Evolutionary conservation across 2,797 vertebrate species (phyloP).

Genomic region (Phrynocephalus guinanensis): DNA sequence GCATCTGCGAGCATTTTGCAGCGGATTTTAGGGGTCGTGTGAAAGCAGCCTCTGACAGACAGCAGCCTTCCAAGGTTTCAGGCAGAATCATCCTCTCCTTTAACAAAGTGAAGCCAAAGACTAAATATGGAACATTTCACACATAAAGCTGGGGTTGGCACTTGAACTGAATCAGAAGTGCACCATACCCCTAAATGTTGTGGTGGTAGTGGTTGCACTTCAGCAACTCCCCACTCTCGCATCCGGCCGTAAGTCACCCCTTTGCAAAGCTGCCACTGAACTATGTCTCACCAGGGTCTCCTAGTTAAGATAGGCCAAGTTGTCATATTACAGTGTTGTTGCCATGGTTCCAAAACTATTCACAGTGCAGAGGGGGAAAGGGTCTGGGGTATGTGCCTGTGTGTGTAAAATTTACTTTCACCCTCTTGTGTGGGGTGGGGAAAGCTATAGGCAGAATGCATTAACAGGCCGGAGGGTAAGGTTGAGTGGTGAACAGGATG

Average conservation of each 20-base stretch:
- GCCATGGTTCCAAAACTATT: neutral
- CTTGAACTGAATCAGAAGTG: no score
- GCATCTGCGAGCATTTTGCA: no score
- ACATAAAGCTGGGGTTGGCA: no score
- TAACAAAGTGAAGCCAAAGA: neutral
- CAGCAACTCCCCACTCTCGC: no score
- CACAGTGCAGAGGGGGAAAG: neutral
- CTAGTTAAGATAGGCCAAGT: neutral
- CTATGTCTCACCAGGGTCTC: neutral
- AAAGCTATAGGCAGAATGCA: neutral
- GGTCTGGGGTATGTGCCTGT: no score
- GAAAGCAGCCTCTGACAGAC: no score
- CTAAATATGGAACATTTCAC: neutral
- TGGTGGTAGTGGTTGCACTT: no score
- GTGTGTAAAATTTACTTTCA: neutral
- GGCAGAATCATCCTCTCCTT: neutral
- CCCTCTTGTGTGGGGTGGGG: neutral
- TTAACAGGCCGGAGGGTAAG: neutral
- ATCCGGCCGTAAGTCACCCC: no score
- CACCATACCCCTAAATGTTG: no score
- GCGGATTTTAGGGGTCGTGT: no score
- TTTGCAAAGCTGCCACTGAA: neutral
- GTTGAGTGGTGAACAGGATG: neutral
- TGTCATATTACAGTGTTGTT: neutral
- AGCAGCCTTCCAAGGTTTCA: neutral